These are phyloP conservation scores for Leptinotarsa undecemlineata DNA, from an alignment of 1,140 invertebrate genomes.

Conservation along the genomic window DNA sequence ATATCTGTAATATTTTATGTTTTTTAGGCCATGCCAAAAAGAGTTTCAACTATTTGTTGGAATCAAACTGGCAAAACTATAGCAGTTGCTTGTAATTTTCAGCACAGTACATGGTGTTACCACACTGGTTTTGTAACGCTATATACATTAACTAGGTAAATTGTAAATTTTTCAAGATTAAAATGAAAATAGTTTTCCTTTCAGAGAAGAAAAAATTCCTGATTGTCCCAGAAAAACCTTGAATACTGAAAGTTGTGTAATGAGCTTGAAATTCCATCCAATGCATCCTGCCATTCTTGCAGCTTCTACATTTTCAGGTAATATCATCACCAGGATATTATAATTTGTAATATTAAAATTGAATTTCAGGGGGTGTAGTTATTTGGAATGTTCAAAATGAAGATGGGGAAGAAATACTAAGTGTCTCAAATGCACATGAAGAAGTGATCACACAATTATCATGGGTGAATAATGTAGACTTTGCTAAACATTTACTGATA, in stretches of 20 bases:
- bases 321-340: background rate
- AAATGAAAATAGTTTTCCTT: conserved; percentile 26
- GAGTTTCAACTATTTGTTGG: conserved; percentile 43
- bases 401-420: conserved; percentile 43
- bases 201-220: conserved; percentile 42
- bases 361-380: conserved; percentile 44
- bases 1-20: conserved; percentile 1
- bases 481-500: conserved; percentile 40
- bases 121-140: conserved; percentile 44
- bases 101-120: conserved; percentile 51
- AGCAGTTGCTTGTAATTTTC: conserved; percentile 43
- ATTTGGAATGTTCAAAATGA: conserved; percentile 51
- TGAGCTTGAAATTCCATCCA: conserved; percentile 46
- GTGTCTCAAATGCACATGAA: conserved; percentile 43
- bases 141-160: conserved; percentile 35
- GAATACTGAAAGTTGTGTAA: conserved; percentile 45
- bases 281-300: conserved; percentile 42
- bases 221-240: conserved; percentile 41
- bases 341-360: background rate
- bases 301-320: conserved; percentile 49
- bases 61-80: conserved; percentile 48
- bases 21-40: conserved; percentile 18
- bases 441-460: conserved; percentile 46
- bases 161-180: background rate
- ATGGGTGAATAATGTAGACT: conserved; percentile 48